Evolutionary conservation across 2,888 invertebrate species (phyloP).

Genomic region (Terebella lapidaria): DNA sequence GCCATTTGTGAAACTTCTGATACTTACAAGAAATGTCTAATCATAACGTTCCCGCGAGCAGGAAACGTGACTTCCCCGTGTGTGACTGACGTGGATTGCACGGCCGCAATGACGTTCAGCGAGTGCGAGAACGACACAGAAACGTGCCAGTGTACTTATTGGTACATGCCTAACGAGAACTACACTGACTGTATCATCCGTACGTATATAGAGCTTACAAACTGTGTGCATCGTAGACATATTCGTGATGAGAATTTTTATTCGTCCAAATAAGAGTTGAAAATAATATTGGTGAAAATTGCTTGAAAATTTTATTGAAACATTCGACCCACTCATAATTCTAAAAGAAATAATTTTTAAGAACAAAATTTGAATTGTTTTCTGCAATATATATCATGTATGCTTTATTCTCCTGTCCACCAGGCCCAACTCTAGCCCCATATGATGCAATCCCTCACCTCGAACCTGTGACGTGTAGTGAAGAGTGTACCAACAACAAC

Average conservation of each 20-base stretch:
- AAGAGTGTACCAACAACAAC: neutral
- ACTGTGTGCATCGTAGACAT: no score
- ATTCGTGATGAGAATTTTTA: no score
- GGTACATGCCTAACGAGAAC: conserved; percentile 4
- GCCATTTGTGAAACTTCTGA: no score
- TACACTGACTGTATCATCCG: conserved; percentile 11
- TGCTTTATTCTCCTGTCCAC: no score
- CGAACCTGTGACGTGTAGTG: neutral
- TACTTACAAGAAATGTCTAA: neutral
- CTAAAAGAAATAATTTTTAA: no score
- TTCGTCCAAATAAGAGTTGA: no score
- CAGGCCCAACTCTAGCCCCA: neutral
- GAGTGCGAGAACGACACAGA: conserved; percentile 12
- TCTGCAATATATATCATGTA: no score
- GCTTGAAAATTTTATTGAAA: no score
- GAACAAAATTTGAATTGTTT: no score
- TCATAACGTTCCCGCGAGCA: neutral
- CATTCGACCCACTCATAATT: no score
- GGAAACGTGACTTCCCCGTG: conserved; percentile 3
- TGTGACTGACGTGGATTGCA: conserved; percentile 14
- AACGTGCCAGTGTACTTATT: conserved; percentile 14
- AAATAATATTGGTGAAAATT: no score
- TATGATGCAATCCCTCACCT: neutral
- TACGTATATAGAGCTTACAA: conserved; percentile 1
- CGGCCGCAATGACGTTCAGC: conserved; percentile 13